Evolutionary conservation across 2,113 vertebrate genomes (phyloP), one percentile per base, ranked within the genome.

Genomic region (Pituophis catenifer): DNA sequence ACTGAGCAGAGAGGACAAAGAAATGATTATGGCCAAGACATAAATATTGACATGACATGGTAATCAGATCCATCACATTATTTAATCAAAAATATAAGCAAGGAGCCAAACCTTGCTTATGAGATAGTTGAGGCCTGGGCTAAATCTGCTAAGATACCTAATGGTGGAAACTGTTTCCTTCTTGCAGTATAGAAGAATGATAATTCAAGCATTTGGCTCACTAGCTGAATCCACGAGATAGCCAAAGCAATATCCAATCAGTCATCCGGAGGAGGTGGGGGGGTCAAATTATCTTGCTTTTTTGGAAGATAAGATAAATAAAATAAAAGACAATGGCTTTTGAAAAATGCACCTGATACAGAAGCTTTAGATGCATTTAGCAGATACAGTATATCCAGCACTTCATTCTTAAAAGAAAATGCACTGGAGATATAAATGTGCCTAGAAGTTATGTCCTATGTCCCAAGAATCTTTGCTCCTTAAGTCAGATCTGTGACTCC

Each of bases 271-370:
- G 19, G 91, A 19, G 6, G 2, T 0, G 13, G 21, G 1, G 5
- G 4, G 0, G 0, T 19, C 50, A 53, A 19, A 0, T 0, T 2
- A 15, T 6, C 24, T 53, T 62, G 26, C 0, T 91, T 53, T 21
- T 48, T 55, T 0, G 0, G 23, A n/a, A 89, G 33, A 81, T 81
- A 44, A 44, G 70, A 81, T 38, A 13, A 70, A 75, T 75, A 81
- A 81, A 44, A 81, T 81, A 44, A 26, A 89, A n/a, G 24, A 55
- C 89, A 48, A 33, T 26, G 26, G 58, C 44, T 54, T 29, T 58
- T 86, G 0, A 94, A 62, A 75, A 93, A 92, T 81, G 26, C 17
- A 93, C 65, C 92, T n/a, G 55, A 95, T 52, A 52, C 21, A 44
- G 13, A 33, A 53, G 50, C 59, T 89, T 88, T 33, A 86, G 89